phyloP scores from a whole-genome alignment of 2,888 invertebrate genomes.

The Noctua comes region DNA sequence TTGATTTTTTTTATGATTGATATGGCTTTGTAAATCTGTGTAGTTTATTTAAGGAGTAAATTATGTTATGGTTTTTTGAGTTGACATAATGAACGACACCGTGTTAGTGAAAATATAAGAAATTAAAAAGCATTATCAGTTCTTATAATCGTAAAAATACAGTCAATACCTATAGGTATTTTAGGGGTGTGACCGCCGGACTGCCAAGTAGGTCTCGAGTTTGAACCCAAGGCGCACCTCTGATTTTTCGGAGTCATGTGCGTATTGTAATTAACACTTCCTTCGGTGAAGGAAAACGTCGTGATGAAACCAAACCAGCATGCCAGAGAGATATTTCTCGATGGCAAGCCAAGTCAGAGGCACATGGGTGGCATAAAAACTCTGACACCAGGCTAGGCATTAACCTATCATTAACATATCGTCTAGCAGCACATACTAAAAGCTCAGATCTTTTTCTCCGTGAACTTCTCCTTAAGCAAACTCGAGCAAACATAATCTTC shows the following conservation, averaged over 20 bases:
- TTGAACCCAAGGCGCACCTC: too few species aligned
- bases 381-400: too few species aligned
- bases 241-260: too few species aligned
- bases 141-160: neutral
- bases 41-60: neutral
- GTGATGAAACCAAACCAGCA: neutral
- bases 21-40: neutral
- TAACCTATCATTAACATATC: too few species aligned
- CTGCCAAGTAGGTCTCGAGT: too few species aligned
- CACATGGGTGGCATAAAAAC: too few species aligned
- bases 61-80: neutral
- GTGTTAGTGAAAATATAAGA: neutral
- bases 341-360: neutral
- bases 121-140: neutral
- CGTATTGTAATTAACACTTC: neutral
- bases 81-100: neutral
- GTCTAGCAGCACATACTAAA: neutral
- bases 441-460: neutral
- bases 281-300: neutral
- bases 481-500: slow-evolving; percentile 48
- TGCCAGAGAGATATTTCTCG: neutral
- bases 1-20: neutral
- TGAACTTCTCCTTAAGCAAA: slow-evolving; percentile 48
- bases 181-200: too few species aligned
- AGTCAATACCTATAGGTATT: neutral